Percentiles rank a stretch among this genome's conserved stretches.
These are phyloP conservation scores for Pseudococcus jackbeardsleyi DNA, from an alignment of 2,888 invertebrate species.

Conservation along the genomic window DNA sequence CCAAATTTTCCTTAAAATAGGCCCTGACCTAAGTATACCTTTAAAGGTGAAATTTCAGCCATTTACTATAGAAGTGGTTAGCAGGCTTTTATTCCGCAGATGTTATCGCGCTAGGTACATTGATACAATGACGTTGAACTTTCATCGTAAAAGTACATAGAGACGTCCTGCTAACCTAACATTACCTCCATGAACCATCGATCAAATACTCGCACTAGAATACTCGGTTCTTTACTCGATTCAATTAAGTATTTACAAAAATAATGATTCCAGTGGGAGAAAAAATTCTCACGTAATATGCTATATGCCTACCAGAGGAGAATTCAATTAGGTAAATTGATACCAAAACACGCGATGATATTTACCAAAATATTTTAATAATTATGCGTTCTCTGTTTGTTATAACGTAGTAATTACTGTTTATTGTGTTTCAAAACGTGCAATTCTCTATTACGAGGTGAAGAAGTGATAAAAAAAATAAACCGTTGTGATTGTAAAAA, in stretches of 20 bases:
- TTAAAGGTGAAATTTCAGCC: not conserved
- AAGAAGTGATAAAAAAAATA: conserved; percentile 33
- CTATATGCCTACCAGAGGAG: not conserved
- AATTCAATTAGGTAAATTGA: conserved; percentile 47
- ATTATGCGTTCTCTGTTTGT: conserved; percentile 22
- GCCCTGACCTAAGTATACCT: not conserved
- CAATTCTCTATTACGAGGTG: not conserved
- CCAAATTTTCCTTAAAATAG: too few species aligned
- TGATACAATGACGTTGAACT: conserved; percentile 14
- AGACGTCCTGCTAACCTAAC: not conserved
- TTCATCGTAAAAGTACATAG: not conserved
- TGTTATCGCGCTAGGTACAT: not conserved
- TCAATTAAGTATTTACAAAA: conserved; percentile 3
- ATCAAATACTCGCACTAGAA: conserved; percentile 21
- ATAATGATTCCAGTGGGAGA: not conserved
- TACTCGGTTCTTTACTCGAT: too few species aligned
- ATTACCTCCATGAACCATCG: conserved; percentile 3
- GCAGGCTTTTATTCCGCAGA: not conserved
- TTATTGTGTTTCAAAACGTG: conserved; percentile 27
- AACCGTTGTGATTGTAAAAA: conserved; percentile 23
- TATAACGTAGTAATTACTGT: not conserved
- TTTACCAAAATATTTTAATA: conserved; percentile 52
- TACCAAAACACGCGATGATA: conserved; percentile 36
- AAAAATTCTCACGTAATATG: not conserved
- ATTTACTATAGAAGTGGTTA: not conserved